A percentile compares a stretch with the other conserved stretches of the same genome.
Evolutionary conservation across 2,888 invertebrate species (phyloP).

Genomic region (Dascillus cervinus): DNA sequence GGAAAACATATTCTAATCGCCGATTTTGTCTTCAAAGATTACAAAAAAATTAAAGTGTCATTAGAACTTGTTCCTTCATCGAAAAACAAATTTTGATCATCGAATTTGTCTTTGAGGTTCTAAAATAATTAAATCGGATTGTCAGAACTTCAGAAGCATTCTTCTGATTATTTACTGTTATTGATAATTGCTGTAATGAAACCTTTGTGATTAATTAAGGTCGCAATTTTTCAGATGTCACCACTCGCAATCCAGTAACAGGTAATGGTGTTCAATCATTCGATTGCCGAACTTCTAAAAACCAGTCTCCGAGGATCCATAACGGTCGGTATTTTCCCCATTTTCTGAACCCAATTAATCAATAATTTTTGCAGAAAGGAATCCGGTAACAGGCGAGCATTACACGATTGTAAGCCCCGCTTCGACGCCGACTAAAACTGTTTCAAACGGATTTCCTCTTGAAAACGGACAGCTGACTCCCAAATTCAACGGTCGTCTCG

Average conservation of each 20-base stretch:
- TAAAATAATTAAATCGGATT: no score
- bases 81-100: no score
- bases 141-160: no score
- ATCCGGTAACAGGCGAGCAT: conserved; percentile 41
- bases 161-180: no score
- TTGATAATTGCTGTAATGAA: no score
- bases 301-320: conserved; percentile 31
- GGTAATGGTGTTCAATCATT: conserved; percentile 40
- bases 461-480: conserved; percentile 27
- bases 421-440: conserved; percentile 32
- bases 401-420: conserved; percentile 35
- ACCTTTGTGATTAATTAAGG: neutral
- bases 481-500: conserved; percentile 24
- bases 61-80: no score
- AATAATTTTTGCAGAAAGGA: conserved; percentile 33
- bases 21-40: no score
- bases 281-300: conserved; percentile 34
- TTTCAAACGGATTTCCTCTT: conserved; percentile 30
- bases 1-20: no score
- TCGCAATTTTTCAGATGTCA: conserved; percentile 32
- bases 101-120: no score
- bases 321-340: conserved; percentile 26
- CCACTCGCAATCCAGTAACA: conserved; percentile 40
- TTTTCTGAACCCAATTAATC: no score
- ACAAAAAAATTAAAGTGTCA: no score